Evolutionary conservation across 2,113 vertebrate species (phyloP).

Genomic region (Lampris megalopsis): DNA sequence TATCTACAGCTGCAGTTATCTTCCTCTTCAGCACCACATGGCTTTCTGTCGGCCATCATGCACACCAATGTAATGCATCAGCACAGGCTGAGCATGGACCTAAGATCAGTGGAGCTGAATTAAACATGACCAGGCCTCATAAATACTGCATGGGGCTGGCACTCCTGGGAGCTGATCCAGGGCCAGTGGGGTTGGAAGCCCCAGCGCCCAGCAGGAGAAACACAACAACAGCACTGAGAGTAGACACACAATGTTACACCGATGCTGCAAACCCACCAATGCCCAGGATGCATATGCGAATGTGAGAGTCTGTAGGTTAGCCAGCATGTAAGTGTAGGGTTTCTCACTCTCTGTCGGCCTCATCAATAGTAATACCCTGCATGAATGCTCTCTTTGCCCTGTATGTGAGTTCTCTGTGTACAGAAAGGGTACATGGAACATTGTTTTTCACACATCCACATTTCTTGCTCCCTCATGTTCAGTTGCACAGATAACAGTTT

Average conservation of each 20-base stretch:
- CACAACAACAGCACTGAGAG: slow-evolving; percentile 72
- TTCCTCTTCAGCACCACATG: slow-evolving; percentile 31
- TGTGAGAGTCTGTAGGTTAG: slow-evolving; percentile 43
- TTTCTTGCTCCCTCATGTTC: slow-evolving; percentile 49
- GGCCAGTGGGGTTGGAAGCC: slow-evolving; percentile 71
- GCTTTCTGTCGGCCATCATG: slow-evolving; percentile 46
- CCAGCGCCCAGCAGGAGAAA: slow-evolving; percentile 76
- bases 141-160: slow-evolving; percentile 76
- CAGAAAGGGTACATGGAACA: slow-evolving; percentile 55
- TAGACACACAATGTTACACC: slow-evolving; percentile 43
- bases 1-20: slow-evolving; percentile 43
- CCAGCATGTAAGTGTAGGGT: slow-evolving; percentile 45
- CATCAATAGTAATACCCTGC: slow-evolving; percentile 77
- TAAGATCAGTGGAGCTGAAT: slow-evolving; percentile 79
- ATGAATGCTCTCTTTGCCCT: slow-evolving; percentile 68
- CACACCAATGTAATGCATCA: slow-evolving; percentile 52
- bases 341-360: slow-evolving; percentile 57
- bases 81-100: slow-evolving; percentile 64
- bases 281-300: slow-evolving; percentile 1
- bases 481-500: slow-evolving; percentile 49
- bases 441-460: slow-evolving; percentile 41
- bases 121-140: slow-evolving; percentile 81
- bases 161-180: slow-evolving; percentile 70
- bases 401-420: slow-evolving; percentile 71
- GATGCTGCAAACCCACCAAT: background rate